Base-by-base conservation (phyloP, 2,888 invertebrate species). In the Agonopterix arenella region DNA sequence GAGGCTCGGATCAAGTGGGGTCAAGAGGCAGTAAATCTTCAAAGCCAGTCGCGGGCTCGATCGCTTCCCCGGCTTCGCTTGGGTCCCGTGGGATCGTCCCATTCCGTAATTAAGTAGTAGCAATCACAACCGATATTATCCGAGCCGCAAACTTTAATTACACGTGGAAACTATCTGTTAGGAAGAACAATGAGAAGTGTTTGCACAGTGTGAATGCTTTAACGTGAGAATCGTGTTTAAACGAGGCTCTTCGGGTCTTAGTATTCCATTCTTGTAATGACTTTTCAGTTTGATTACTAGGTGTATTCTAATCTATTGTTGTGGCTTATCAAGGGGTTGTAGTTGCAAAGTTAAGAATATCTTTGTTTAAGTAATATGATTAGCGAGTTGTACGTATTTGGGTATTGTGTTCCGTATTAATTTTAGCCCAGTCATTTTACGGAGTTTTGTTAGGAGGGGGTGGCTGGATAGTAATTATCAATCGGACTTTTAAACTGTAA, bases 31-130 rank as follows among this genome's bases (percentile, higher is more conserved):
- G 72, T 83, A 79, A 82, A 82, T 82, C 81, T 75, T 70, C 50
- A 59, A 59, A 66, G 66, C 63, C 67, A 64, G 68, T 68, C 59
- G 61, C 64, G 54, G 57, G 59, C 61, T 60, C 61, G 63, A 73
- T 76, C 66, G 63, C 60, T 55, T 69, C 73, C 68, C 48, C 44
- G 8, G 28, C 28, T 28, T 28, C 7, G 28, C 40, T 44, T 11
- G 36, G 40, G 28, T 44, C 48, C 48, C 48, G 3, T 11, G 42
- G 49, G 49, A 36, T 42, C 11, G 18, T 36, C 50, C 57, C 57
- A 61, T 66, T 66, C 60, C 57, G 74, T 81, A 83, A 83, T 82
- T 79, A 84, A 82, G 79, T 76, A 78, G 73, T 73, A 70, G 69
- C 74, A 73, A 78, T 81, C 73, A 73, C 70, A 70, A 63, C 66